These are phyloP conservation scores for Drosophila tropicalis DNA, from an alignment of 1,140 invertebrate genomes.

Conservation along the genomic window DNA sequence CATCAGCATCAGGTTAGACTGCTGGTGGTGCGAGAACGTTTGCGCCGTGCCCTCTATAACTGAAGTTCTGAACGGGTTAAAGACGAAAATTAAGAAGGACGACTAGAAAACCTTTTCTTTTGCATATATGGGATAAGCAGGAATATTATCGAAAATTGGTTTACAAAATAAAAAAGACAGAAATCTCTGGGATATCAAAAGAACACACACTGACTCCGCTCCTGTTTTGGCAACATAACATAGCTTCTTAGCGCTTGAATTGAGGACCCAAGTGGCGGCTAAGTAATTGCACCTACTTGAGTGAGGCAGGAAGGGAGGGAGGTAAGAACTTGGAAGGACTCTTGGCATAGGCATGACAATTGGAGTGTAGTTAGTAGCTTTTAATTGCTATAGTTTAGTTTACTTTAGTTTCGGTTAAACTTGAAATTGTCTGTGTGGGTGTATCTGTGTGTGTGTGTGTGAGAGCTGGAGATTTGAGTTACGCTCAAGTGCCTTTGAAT, in stretches of 20 bases:
- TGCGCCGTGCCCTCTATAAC: constrained; percentile 54
- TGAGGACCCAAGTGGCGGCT: constrained; percentile 2
- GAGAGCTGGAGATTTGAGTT: background rate
- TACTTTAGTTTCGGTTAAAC: background rate
- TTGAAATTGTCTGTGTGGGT: constrained; percentile 4
- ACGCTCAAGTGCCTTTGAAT: constrained; percentile 38
- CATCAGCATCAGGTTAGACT: constrained; percentile 53
- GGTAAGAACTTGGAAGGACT: too few relatives aligned
- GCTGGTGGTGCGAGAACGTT: constrained; percentile 49
- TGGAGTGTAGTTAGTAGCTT: background rate
- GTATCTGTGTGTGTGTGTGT: too few relatives aligned
- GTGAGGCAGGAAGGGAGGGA: background rate
- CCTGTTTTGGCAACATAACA: background rate
- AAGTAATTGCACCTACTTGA: constrained; percentile 15
- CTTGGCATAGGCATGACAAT: constrained; percentile 6
- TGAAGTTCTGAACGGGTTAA: background rate
- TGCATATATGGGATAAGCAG: background rate
- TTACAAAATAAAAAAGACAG: background rate
- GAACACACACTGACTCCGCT: background rate
- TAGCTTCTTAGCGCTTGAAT: background rate
- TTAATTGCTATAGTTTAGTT: constrained; percentile 9
- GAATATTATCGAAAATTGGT: background rate
- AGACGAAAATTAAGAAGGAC: background rate
- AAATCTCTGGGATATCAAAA: background rate
- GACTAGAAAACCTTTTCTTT: background rate